Evolutionary conservation across 2,797 vertebrate genomes (phyloP).

Genomic region (Rousettus madagascariensis): DNA sequence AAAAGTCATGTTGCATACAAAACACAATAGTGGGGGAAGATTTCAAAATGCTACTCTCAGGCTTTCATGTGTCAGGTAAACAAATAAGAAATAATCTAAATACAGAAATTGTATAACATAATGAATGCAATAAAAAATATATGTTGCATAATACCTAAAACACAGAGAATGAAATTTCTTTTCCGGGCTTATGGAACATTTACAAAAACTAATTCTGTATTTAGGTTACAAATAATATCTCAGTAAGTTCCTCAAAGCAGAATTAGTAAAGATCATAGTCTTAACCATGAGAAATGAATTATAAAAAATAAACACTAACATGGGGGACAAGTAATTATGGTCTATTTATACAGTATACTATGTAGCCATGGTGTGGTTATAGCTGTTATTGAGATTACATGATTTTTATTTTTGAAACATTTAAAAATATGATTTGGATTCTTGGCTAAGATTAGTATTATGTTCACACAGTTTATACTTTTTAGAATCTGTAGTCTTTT

Average conservation of each 20-base stretch:
- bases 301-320: background rate
- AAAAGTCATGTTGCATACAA: background rate
- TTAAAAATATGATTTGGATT: background rate
- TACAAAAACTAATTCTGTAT: background rate
- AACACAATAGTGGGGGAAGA: background rate
- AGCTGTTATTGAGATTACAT: background rate
- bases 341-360: background rate
- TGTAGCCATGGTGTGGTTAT: background rate
- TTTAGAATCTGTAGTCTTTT: background rate
- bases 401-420: slow-evolving; percentile 46
- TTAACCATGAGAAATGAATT: slow-evolving; percentile 2
- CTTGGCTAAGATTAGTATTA: background rate
- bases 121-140: background rate
- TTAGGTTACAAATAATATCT: slow-evolving; percentile 18
- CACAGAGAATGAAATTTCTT: background rate
- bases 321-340: background rate
- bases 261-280: background rate
- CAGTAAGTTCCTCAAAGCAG: background rate
- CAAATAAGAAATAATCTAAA: background rate
- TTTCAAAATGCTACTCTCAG: background rate
- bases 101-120: background rate
- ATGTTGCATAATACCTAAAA: background rate
- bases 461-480: background rate
- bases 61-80: background rate
- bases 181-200: background rate